Evolutionary conservation across 2,113 vertebrate species (phyloP).

Genomic region (Brienomyrus brachyistius): DNA sequence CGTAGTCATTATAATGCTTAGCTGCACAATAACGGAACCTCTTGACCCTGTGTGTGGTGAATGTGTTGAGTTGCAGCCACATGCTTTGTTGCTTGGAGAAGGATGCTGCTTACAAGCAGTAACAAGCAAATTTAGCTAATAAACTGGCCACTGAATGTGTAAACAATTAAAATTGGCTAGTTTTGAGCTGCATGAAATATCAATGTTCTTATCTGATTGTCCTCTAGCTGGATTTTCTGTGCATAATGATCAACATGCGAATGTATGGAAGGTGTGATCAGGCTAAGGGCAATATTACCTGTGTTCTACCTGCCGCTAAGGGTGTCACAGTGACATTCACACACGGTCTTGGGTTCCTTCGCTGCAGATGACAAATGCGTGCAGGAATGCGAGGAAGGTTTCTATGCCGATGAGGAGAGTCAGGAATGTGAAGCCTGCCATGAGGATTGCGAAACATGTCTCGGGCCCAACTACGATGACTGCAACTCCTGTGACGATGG

Average conservation of each 20-base stretch:
- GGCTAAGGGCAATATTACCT: neutral
- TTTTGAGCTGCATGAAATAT: neutral
- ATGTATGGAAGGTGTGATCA: neutral
- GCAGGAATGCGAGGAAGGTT: conserved; percentile 64
- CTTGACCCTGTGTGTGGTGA: neutral
- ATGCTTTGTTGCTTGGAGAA: neutral
- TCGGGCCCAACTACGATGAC: conserved; percentile 55
- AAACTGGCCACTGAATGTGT: neutral
- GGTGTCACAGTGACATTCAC: neutral
- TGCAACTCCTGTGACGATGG: conserved; percentile 64
- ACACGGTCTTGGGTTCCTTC: too few relatives aligned
- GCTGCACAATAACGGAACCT: neutral
- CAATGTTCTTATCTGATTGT: neutral
- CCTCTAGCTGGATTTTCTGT: neutral
- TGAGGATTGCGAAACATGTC: conserved; percentile 62
- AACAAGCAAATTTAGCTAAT: neutral
- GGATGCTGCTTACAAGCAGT: neutral
- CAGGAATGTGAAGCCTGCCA: conserved; percentile 76
- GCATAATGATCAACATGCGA: neutral
- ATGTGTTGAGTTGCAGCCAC: neutral
- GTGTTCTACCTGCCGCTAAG: neutral
- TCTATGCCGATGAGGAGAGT: conserved; percentile 55
- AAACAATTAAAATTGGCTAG: neutral
- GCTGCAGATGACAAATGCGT: conserved; percentile 50
- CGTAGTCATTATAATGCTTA: neutral